phyloP scores from a whole-genome alignment of 2,113 vertebrate species.

The Dendrocopos noguchii region DNA sequence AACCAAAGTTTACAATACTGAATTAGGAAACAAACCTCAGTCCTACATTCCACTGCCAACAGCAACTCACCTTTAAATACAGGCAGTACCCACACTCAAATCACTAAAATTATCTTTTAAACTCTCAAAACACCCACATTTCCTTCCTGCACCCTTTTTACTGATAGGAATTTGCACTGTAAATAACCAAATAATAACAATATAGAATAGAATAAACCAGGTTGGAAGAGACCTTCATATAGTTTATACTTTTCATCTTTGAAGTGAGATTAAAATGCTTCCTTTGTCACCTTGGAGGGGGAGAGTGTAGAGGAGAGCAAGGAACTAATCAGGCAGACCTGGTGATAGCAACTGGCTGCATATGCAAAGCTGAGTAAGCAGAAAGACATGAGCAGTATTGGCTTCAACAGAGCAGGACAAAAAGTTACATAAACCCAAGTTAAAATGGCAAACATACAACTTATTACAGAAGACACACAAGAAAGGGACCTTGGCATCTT shows the following conservation, averaged over 20 bases:
- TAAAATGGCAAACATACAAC: not conserved
- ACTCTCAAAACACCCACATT: not conserved
- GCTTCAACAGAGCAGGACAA: not conserved
- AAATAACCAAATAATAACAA: not conserved
- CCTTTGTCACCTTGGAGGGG: not conserved
- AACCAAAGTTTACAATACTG: not conserved
- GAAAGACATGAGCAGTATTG: not conserved
- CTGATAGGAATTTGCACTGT: not conserved
- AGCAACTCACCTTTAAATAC: not conserved
- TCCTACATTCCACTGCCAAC: not conserved
- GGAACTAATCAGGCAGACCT: not conserved
- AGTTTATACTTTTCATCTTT: not conserved
- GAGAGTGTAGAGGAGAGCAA: not conserved
- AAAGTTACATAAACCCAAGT: not conserved
- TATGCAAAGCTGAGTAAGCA: slow-evolving; percentile 45
- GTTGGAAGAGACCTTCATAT: too few species aligned
- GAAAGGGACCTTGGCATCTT: not conserved
- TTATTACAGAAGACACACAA: not conserved
- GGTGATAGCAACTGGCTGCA: not conserved
- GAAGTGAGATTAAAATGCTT: not conserved
- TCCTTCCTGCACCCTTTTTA: not conserved
- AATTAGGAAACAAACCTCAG: not conserved
- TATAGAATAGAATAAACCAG: not conserved
- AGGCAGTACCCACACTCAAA: not conserved
- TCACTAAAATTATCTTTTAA: not conserved